phyloP scores from a whole-genome alignment of 2,888 invertebrate species.

The Entomobrya multifasciata region DNA sequence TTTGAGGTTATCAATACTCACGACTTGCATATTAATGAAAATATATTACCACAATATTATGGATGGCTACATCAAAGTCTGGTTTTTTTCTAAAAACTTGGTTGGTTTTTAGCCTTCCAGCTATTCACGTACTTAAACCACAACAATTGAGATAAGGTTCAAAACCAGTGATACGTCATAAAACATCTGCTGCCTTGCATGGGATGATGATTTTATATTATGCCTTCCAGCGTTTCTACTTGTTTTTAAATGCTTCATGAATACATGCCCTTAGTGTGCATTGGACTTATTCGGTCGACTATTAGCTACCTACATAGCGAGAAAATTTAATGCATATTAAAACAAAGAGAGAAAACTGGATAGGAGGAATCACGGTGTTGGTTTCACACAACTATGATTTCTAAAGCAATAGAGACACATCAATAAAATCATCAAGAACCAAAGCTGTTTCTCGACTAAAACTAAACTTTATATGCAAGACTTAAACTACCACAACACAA shows the following conservation, averaged over 20 bases:
- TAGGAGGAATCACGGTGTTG: conserved; percentile 24
- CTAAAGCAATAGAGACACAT: too few species aligned
- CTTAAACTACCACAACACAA: neutral
- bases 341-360: conserved; percentile 7
- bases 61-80: too few species aligned
- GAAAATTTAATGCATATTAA: neutral
- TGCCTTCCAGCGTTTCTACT: conserved; percentile 31
- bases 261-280: too few species aligned
- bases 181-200: conserved; percentile 39
- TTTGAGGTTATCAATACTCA: neutral
- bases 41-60: too few species aligned
- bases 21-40: conserved; percentile 9
- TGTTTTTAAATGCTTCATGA: too few species aligned
- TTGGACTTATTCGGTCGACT: neutral
- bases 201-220: neutral
- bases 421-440: too few species aligned
- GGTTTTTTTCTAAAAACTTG: too few species aligned
- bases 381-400: too few species aligned
- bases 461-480: too few species aligned
- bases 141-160: conserved; percentile 10
- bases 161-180: conserved; percentile 8
- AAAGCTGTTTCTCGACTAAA: too few species aligned
- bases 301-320: neutral
- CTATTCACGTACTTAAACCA: neutral
- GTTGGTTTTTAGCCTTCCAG: neutral